Evolutionary conservation across 2,113 vertebrate species (phyloP).

Genomic region (Hippocampus comes): DNA sequence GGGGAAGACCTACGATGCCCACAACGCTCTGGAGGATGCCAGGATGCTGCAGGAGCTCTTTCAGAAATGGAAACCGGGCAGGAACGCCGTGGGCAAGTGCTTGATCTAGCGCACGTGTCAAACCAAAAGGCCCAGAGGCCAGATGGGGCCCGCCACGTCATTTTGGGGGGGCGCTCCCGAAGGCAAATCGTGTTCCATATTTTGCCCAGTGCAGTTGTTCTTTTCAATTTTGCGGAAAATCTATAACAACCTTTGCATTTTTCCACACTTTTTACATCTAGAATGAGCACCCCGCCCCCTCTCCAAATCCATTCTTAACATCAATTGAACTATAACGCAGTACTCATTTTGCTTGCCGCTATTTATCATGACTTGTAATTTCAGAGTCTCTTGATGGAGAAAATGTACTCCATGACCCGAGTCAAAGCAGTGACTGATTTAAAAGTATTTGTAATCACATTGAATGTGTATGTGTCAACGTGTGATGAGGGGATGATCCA

Average conservation of each 20-base stretch:
- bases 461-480: too few species aligned
- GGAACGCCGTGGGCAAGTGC: neutral
- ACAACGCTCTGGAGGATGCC: conserved; percentile 60
- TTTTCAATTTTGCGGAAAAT: neutral
- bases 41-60: conserved; percentile 55
- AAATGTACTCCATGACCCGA: too few species aligned
- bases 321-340: too few species aligned
- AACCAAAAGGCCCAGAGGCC: neutral
- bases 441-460: too few species aligned
- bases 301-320: too few species aligned
- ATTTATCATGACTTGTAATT: too few species aligned
- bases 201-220: neutral
- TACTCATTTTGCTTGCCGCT: too few species aligned
- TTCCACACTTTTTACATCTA: neutral
- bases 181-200: neutral
- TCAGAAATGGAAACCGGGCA: neutral
- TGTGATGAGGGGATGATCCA: too few species aligned
- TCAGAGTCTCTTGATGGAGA: too few species aligned
- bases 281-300: neutral
- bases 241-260: neutral
- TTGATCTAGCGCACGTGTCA: neutral
- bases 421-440: too few species aligned
- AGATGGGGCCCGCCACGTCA: neutral
- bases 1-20: conserved; percentile 43
- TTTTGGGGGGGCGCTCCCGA: neutral